phyloP scores from a whole-genome alignment of 1,140 invertebrate species.

The Tachypleus tridentatus region DNA sequence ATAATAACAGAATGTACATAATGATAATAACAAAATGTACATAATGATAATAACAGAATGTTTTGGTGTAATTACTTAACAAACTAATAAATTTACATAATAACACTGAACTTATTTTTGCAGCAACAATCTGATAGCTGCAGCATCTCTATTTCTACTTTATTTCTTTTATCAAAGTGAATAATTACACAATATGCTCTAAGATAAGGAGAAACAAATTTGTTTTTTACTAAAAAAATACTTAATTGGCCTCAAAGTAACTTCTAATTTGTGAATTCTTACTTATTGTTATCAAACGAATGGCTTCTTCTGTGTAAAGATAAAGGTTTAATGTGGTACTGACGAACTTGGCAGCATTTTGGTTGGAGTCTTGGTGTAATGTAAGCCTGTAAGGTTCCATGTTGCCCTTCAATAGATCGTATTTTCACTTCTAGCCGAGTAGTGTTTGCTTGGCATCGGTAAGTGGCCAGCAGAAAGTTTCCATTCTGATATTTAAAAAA shows the following conservation, averaged over 20 bases:
- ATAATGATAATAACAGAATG: no score
- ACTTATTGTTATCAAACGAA: conserved; percentile 19
- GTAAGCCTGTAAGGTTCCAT: conserved; percentile 61
- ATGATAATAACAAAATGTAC: no score
- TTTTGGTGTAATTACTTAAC: no score
- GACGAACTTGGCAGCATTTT: conserved; percentile 55
- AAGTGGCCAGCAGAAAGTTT: conserved; percentile 67
- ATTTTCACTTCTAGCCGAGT: conserved; percentile 64
- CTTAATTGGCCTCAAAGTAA: background rate
- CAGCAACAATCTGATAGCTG: no score
- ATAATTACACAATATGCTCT: no score
- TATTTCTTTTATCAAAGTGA: background rate
- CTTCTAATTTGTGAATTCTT: background rate
- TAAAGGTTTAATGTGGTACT: conserved; percentile 58
- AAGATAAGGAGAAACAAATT: no score
- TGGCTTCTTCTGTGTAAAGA: conserved; percentile 52
- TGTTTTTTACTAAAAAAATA: background rate
- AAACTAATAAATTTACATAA: no score
- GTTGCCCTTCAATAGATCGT: conserved; percentile 63
- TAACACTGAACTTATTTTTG: no score
- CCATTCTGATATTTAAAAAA: conserved; percentile 39
- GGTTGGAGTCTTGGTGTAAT: conserved; percentile 66
- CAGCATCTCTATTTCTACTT: no score
- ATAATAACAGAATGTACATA: no score
- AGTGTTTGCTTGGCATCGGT: conserved; percentile 73